A percentile compares a stretch with the other conserved stretches of the same genome.
Conservation (phyloP, 2,888 invertebrate species). For the Ormyrus nitidulus region DNA sequence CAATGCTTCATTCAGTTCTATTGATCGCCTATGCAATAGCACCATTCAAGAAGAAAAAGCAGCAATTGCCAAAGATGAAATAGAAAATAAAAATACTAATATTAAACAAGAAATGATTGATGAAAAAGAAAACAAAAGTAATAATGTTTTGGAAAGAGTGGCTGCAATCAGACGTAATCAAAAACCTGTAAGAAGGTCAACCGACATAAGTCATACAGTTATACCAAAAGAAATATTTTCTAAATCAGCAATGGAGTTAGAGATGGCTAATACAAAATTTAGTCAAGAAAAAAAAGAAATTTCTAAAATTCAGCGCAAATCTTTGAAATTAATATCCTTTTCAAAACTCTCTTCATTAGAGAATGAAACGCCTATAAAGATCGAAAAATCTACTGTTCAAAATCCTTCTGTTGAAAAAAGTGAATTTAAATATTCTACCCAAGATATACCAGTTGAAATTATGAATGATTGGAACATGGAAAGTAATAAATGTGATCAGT, state of each 20-base stretch:
- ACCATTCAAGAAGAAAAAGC: constrained; percentile 42
- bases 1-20: constrained; percentile 61
- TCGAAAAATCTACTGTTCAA: constrained; percentile 3
- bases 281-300: constrained; percentile 21
- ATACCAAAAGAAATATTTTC: constrained; percentile 57
- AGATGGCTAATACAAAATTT: constrained; percentile 51
- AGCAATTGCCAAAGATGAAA: not conserved
- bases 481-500: not conserved
- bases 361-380: constrained; percentile 11
- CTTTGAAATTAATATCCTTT: constrained; percentile 31
- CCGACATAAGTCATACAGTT: constrained; percentile 38
- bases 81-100: constrained; percentile 4
- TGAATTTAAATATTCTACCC: not conserved
- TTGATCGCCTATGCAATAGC: constrained; percentile 60
- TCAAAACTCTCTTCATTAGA: constrained; percentile 28
- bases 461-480: constrained; percentile 49
- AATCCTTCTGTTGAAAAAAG: not conserved
- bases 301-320: constrained; percentile 20
- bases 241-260: constrained; percentile 53
- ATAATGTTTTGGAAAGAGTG: constrained; percentile 52
- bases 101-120: constrained; percentile 48
- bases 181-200: constrained; percentile 42
- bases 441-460: constrained; percentile 41
- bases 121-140: constrained; percentile 24
- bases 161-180: constrained; percentile 53